Base-by-base conservation (phyloP, 30 jellyfish, hydroid and myxozoan species). In the Aurelia coerulea region DNA sequence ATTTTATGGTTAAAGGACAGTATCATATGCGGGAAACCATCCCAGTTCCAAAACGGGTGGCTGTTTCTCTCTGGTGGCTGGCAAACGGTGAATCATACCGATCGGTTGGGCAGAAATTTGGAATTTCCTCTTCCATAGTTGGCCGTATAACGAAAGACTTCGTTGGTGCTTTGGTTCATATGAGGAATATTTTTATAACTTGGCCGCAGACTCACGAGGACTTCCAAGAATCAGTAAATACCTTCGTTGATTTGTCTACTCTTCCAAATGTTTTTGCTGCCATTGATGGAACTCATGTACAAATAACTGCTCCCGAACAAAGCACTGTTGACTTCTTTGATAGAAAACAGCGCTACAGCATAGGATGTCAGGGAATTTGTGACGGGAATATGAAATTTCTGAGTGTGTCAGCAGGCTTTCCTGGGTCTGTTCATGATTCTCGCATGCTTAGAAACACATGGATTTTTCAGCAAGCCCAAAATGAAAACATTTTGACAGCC, bases 361-460 rank as follows among this genome's bases (percentile, higher is more conserved):
- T 63, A 4, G 68, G 70, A 17, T 79, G 83, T 79, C 93, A 73
- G 54, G 93, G 93, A 18, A n/a, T 84, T 41, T 54, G 83, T 29
- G 93, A 84, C 37, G 87, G 88, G 18, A 62, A 84, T 29, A 17
- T 73, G 81, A 73, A 53, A 23, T 72, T 72, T 74, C 34, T 84
- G 32, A 19, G 69, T 31, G 62, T 84, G 51, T 75, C 71, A 60
- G 93, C 74, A 9, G 93, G 88, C 74, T 54, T 71, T 73, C 93
- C 81, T 3, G 87, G 85, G 34, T 73, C 93, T 6, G 62, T 81
- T 65, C 84, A 62, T 31, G 87, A 74, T 72, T 5, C 93, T 5
- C 73, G 80, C 8, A 64, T 84, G 10, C 82, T 71, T 3, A 15
- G 93, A 53, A 84, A 84, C 70, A 64, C 87, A 8, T 78, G 62